Evolutionary conservation across 2,113 vertebrate genomes (phyloP).

Genomic region (Brienomyrus longianalis): DNA sequence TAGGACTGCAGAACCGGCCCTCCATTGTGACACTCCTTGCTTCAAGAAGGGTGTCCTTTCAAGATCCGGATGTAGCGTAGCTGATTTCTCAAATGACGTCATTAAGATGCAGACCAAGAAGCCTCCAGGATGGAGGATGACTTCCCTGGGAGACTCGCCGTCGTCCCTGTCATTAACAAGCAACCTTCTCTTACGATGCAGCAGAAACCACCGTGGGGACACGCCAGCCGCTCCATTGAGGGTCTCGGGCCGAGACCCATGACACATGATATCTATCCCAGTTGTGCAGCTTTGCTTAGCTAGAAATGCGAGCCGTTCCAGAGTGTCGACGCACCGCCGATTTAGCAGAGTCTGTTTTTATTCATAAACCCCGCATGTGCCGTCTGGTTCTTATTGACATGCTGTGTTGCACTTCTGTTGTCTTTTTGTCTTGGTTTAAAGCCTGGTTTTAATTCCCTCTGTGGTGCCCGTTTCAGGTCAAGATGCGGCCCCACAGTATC

Average conservation of each 20-base stretch:
- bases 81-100: background rate
- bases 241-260: background rate
- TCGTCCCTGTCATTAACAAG: background rate
- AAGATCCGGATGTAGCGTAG: background rate
- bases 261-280: background rate
- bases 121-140: background rate
- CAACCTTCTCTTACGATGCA: background rate
- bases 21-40: background rate
- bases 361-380: background rate
- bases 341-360: background rate
- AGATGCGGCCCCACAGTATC: conserved; percentile 53
- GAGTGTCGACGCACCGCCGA: background rate
- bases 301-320: background rate
- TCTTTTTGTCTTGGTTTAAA: background rate
- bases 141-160: background rate
- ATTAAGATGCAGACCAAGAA: background rate
- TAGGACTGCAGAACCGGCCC: conserved; percentile 39
- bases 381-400: background rate
- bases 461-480: conserved; percentile 53
- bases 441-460: background rate
- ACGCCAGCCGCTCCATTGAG: background rate
- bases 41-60: background rate
- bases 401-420: background rate
- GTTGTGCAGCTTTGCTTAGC: background rate
- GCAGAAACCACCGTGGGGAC: background rate